Evolutionary conservation across 1,140 invertebrate genomes (phyloP), one percentile per base, ranked within the genome.

Genomic region (Drosophila ficusphila): DNA sequence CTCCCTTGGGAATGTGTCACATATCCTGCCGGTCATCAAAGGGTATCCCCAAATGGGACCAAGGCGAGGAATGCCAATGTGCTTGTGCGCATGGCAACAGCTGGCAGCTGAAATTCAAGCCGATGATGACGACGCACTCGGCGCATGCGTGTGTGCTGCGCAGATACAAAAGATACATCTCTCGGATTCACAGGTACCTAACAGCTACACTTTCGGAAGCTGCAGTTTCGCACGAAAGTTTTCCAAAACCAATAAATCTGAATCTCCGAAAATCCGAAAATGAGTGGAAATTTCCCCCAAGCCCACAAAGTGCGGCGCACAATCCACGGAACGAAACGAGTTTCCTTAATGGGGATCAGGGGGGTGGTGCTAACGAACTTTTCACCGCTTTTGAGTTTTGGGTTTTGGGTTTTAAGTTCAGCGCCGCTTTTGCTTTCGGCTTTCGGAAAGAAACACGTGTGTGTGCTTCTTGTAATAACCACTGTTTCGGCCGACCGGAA

Each of bases 401-500:
- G 23, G 39, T 51, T 62, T 39, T n/a, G 5, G 14, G 27, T 12
- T 16, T 21, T 8, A 4, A n/a, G 9, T 21, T 19, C 9, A 19
- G 39, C n/a, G n/a, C n/a, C n/a, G n/a, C n/a, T n/a, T 6, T 18
- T 2, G 11, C 11, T 8, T 8, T 42, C n/a, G 39, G 1, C 39
- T 33, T 12, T 47, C 23, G 31, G 25, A 46, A 38, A 25, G 29
- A 34, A 7, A 49, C 70, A 74, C 69, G 58, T 64, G 70, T 48
- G 51, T 54, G 44, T n/a, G 9, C 33, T 14, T 31, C 23, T 64
- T 78, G 70, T 71, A 65, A 71, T 76, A 71, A 54, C 46, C 69
- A 36, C 58, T 8, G 41, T 41, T 64, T 44, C 42, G 19, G 21
- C 36, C 52, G 61, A 69, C 78, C 78, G 79, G 78, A 82, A 83